These are phyloP conservation scores for Pelodytes ibericus DNA, from an alignment of 2,797 vertebrate species.

Conservation along the genomic window DNA sequence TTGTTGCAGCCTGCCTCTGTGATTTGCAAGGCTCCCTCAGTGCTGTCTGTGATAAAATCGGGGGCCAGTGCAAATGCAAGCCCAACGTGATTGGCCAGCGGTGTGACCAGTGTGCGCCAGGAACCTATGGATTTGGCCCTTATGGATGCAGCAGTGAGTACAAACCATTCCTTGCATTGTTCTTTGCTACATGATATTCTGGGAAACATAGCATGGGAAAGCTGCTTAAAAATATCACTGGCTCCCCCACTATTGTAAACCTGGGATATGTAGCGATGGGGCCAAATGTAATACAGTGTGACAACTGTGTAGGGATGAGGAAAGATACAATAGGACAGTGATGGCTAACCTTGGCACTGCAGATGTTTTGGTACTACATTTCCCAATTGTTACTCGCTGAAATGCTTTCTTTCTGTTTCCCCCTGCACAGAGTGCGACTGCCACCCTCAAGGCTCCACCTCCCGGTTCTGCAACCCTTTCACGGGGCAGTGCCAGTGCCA, in stretches of 20 bases:
- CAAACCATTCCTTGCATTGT: not conserved
- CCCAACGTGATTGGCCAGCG: slow-evolving; percentile 77
- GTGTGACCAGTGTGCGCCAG: slow-evolving; percentile 79
- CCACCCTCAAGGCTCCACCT: slow-evolving; percentile 75
- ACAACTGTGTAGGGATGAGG: too few species aligned
- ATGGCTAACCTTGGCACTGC: too few species aligned
- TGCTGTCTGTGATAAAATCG: slow-evolving; percentile 77
- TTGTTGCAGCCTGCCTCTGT: slow-evolving; percentile 81
- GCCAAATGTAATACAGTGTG: too few species aligned
- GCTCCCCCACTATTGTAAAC: too few species aligned
- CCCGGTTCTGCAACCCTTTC: slow-evolving; percentile 73
- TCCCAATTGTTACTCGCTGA: too few species aligned
- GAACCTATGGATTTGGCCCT: slow-evolving; percentile 80
- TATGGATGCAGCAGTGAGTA: slow-evolving; percentile 81
- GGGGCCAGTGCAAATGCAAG: slow-evolving; percentile 83
- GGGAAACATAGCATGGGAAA: too few species aligned
- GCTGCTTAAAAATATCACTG: too few species aligned
- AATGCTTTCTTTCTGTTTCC: not conserved
- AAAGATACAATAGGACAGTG: too few species aligned
- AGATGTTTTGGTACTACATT: too few species aligned
- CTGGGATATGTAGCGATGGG: too few species aligned
- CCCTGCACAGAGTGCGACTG: slow-evolving; percentile 78
- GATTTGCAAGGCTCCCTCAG: slow-evolving; percentile 84
- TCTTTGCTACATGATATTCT: not conserved
- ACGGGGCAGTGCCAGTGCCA: slow-evolving; percentile 82